Conservation (phyloP, 2,797 vertebrate genomes). For the Sebastes trivittatus region DNA sequence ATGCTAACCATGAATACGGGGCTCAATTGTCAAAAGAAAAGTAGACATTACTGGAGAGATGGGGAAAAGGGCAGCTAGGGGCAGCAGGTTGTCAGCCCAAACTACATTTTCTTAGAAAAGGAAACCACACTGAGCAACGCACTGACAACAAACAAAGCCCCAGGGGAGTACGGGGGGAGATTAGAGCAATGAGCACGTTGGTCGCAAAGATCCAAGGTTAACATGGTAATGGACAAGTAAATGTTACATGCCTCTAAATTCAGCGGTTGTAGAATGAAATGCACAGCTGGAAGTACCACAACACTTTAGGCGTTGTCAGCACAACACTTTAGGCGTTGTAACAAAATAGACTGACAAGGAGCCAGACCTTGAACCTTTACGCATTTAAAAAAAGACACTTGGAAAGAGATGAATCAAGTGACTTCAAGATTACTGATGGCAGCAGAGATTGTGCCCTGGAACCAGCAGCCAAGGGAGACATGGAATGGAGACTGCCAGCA, state of each 20-base stretch:
- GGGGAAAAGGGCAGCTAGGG: constrained; percentile 1
- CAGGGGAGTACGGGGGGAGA: background rate
- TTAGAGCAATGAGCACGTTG: background rate
- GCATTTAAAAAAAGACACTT: background rate
- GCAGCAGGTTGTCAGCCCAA: constrained; percentile 11
- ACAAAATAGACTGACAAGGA: background rate
- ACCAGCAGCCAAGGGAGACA: constrained; percentile 8
- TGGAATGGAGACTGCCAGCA: background rate
- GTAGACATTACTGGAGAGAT: background rate
- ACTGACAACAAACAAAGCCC: constrained; percentile 5
- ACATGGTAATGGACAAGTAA: background rate
- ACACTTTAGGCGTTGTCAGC: too few species aligned
- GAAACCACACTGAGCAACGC: background rate
- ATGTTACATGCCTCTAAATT: background rate
- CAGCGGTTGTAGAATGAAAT: background rate
- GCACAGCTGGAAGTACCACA: background rate
- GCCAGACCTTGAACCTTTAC: background rate
- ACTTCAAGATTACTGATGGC: constrained; percentile 19
- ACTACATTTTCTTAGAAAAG: constrained; percentile 2
- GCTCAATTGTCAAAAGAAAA: background rate
- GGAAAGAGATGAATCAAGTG: constrained; percentile 18
- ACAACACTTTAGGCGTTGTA: background rate
- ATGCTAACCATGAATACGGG: background rate
- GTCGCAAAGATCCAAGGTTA: constrained; percentile 7
- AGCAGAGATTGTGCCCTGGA: constrained; percentile 4